Conservation (phyloP, 2,888 invertebrate genomes). For the Drosophila helvetica region DNA sequence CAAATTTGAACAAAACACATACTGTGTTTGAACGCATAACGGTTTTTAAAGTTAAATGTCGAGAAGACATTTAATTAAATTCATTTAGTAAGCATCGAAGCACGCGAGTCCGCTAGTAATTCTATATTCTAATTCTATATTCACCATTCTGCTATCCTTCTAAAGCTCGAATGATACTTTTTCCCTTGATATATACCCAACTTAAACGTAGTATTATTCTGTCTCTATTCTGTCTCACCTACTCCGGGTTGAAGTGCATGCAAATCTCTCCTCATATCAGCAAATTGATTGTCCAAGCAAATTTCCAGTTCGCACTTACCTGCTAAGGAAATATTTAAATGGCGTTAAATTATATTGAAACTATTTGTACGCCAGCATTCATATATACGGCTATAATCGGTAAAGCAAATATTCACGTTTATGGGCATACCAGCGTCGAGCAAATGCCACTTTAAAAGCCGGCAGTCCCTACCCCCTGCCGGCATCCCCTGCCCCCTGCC, state of each 20-base stretch:
- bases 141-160: neutral
- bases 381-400: constrained; percentile 9
- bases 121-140: too few species aligned
- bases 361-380: constrained; percentile 36
- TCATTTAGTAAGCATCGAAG: too few species aligned
- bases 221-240: neutral
- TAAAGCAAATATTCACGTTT: constrained; percentile 29
- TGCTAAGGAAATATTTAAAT: constrained; percentile 36
- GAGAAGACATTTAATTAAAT: too few species aligned
- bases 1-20: too few species aligned
- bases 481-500: neutral
- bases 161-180: neutral
- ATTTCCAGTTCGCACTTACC: constrained; percentile 23
- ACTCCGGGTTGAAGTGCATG: neutral
- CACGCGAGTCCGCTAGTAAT: too few species aligned
- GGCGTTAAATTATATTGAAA: constrained; percentile 39
- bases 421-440: constrained; percentile 7
- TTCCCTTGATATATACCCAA: neutral
- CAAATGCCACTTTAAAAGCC: constrained; percentile 15
- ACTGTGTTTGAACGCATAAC: too few species aligned
- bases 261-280: constrained; percentile 8
- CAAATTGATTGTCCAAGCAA: constrained; percentile 32
- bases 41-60: too few species aligned
- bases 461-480: too few species aligned
- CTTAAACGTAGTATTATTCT: neutral